Evolutionary conservation across 2,797 vertebrate genomes (phyloP).

Genomic region (Poeciliopsis paucimaculata): DNA sequence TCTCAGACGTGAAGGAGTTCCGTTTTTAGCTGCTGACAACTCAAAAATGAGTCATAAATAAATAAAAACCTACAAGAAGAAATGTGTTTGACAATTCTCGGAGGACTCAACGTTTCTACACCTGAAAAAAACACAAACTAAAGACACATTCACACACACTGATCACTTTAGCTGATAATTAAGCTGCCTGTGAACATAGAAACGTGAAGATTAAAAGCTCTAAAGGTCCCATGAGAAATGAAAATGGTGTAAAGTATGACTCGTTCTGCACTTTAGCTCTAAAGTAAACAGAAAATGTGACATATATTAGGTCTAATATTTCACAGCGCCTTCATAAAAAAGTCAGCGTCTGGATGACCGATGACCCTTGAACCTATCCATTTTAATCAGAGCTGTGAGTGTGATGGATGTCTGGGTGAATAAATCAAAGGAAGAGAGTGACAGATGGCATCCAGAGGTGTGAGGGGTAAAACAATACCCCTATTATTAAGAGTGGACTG

Average conservation of each 20-base stretch:
- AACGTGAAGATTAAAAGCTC: not conserved
- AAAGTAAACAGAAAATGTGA: not conserved
- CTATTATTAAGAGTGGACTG: not conserved
- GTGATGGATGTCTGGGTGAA: constrained; percentile 1
- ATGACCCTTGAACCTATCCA: not conserved
- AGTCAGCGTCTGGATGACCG: not conserved
- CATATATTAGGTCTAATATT: not conserved
- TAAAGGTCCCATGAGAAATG: constrained; percentile 4
- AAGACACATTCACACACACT: not conserved
- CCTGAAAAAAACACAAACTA: constrained; percentile 2
- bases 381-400: not conserved
- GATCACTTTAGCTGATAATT: not conserved
- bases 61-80: constrained; percentile 4
- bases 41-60: not conserved
- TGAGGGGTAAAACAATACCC: not conserved
- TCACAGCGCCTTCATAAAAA: not conserved
- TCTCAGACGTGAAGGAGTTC: not conserved
- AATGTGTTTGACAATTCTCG: not conserved
- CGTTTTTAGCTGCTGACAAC: not conserved
- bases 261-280: not conserved
- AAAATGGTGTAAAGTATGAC: not conserved
- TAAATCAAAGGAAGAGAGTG: constrained; percentile 2
- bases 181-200: not conserved
- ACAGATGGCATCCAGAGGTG: not conserved
- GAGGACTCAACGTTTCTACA: not conserved